Evolutionary conservation across 2,113 vertebrate species (phyloP).

Genomic region (Xiphophorus hellerii): DNA sequence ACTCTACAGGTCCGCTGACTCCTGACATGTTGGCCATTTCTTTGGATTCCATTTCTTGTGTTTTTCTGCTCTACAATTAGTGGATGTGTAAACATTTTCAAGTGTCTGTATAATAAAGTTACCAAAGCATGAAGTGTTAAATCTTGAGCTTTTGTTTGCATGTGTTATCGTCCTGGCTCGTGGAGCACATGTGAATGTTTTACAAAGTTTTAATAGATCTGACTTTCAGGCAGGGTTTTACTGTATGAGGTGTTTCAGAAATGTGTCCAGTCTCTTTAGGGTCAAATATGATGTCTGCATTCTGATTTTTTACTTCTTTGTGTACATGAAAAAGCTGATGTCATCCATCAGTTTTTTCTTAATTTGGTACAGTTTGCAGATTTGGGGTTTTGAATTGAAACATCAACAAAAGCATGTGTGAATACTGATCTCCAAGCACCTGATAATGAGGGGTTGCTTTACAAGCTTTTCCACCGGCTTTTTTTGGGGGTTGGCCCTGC

Average conservation of each 20-base stretch:
- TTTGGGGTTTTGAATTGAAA: slow-evolving; percentile 18
- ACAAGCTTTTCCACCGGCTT: too few relatives aligned
- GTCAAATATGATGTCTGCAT: background rate
- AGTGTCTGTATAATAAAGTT: slow-evolving; percentile 53
- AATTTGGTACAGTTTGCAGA: too few relatives aligned
- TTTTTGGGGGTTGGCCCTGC: too few relatives aligned
- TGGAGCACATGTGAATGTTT: background rate
- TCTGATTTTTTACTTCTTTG: background rate
- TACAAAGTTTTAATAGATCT: slow-evolving; percentile 36
- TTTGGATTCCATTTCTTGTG: background rate
- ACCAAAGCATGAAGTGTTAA: slow-evolving; percentile 30
- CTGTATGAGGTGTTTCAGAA: slow-evolving; percentile 14
- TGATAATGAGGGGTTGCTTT: slow-evolving; percentile 23
- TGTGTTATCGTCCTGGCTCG: slow-evolving; percentile 28
- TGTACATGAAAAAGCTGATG: background rate
- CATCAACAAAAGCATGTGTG: slow-evolving; percentile 18
- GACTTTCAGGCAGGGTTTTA: slow-evolving; percentile 16
- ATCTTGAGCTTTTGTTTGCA: slow-evolving; percentile 18
- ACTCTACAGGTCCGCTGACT: background rate
- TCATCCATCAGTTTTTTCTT: background rate
- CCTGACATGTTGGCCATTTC: too few relatives aligned
- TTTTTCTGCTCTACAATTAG: background rate
- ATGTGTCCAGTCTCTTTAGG: background rate
- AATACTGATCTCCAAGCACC: slow-evolving; percentile 17
- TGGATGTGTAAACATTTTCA: background rate